Evolutionary conservation across 1,140 invertebrate species (phyloP), one percentile per base, ranked within the genome.

Genomic region (Thaumatotibia leucotreta): DNA sequence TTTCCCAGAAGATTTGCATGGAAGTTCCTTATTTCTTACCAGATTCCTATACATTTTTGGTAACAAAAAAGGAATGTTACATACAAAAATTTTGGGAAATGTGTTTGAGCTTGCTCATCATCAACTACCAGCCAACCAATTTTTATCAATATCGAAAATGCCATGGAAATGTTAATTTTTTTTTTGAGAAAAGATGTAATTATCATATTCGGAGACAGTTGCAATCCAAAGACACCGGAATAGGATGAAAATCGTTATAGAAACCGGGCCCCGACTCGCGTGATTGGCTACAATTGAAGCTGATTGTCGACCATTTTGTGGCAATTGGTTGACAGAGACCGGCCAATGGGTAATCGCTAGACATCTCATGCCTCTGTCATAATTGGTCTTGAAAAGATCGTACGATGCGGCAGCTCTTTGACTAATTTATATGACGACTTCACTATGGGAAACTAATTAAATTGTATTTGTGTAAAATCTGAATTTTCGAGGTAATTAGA

Each of bases 281-380:
- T 84, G 52, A 86, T 86, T 84, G 84, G 79, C 72, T 74, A 69
- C 77, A 87, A 87, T 87, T 87, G 84, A 71, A 68, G 74, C 73
- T 83, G 83, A 87, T 87, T 87, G 84, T 74, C 70, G 75, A 32
- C 81, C 79, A 87, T 84, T 87, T 84, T 75, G 75, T 75, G 74
- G 69, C 84, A 87, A 87, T 86, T 87, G 83, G 35, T 68, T 62
- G 71, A 61, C 71, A 67, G 63, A 24, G 65, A 27, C 35, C 65
- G 67, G 64, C 83, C 77, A 84, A 82, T 84, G 73, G 76, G 64
- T 79, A 75, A 77, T 77, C 72, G 77, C 61, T 66, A 74, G 80
- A 79, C 62, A 73, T 75, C 81, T 78, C 79, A 83, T 82, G 77
- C 73, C 63, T 76, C 74, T 67, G 68, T 74, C n/a, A 68, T 84